These are phyloP conservation scores for Dugesia japonica DNA, from an alignment of 2,888 invertebrate genomes.

Conservation along the genomic window DNA sequence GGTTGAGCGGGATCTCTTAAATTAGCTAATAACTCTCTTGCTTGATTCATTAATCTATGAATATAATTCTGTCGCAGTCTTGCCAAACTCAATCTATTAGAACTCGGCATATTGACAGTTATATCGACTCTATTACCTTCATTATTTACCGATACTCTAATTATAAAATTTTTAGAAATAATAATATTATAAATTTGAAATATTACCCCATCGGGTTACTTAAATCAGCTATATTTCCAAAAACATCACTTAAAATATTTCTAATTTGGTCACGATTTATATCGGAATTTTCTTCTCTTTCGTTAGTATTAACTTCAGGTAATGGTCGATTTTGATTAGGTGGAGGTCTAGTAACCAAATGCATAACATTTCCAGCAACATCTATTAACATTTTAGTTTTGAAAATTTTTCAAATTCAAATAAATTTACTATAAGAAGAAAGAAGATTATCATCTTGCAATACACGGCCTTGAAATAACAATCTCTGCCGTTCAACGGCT, in stretches of 20 bases:
- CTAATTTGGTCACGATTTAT: neutral
- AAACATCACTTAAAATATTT: neutral
- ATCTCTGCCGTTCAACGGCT: neutral
- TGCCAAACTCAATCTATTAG: neutral
- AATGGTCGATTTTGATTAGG: neutral
- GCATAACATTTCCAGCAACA: neutral
- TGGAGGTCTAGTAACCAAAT: neutral
- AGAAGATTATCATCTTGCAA: neutral
- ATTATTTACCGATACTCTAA: neutral
- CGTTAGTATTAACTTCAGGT: neutral
- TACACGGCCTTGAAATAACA: neutral
- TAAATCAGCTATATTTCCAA: neutral
- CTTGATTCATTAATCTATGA: neutral
- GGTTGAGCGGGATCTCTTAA: neutral
- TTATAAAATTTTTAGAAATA: neutral
- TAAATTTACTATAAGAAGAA: neutral
- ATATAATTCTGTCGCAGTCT: neutral
- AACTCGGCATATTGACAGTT: neutral
- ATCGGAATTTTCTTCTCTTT: neutral
- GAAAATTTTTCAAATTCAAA: too few species aligned
- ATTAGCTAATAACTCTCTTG: neutral
- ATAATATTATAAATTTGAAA: neutral
- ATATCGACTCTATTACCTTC: neutral
- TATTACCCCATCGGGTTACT: neutral
- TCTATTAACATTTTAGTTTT: too few species aligned